Evolutionary conservation across 2,113 vertebrate species (phyloP).

Genomic region (Muntiacus muntjak): DNA sequence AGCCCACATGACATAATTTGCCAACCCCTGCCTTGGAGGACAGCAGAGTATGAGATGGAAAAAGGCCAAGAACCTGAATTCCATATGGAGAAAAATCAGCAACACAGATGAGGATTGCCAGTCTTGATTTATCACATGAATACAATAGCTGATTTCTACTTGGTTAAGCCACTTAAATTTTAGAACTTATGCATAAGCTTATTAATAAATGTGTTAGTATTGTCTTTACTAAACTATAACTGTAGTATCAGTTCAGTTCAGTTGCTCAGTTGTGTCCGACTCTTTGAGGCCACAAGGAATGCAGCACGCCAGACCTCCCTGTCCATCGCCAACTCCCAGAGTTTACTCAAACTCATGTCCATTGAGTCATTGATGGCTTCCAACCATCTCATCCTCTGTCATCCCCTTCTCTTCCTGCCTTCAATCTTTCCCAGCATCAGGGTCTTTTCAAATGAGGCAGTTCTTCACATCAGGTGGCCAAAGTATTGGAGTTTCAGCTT

Average conservation of each 20-base stretch:
- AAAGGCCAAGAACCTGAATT: neutral
- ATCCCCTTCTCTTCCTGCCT: neutral
- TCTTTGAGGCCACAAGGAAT: accelerated
- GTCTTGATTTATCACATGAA: neutral
- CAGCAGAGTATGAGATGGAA: neutral
- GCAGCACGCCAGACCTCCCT: neutral
- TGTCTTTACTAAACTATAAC: neutral
- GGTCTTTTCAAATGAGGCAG: neutral
- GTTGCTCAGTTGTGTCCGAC: neutral
- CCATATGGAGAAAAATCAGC: neutral
- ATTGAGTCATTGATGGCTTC: neutral
- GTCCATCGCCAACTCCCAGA: neutral
- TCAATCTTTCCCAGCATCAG: neutral
- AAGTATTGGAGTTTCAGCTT: neutral
- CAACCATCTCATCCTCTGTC: neutral
- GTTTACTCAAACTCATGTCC: neutral
- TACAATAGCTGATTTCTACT: neutral
- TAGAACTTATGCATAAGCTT: neutral
- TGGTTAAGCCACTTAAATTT: neutral
- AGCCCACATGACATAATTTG: neutral
- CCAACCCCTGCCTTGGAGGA: neutral
- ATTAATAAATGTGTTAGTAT: neutral
- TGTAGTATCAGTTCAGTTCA: neutral
- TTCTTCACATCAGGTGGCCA: neutral
- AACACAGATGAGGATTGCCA: neutral